Base-by-base conservation (phyloP, 2,888 invertebrate species). In the Machimus rusticus region DNA sequence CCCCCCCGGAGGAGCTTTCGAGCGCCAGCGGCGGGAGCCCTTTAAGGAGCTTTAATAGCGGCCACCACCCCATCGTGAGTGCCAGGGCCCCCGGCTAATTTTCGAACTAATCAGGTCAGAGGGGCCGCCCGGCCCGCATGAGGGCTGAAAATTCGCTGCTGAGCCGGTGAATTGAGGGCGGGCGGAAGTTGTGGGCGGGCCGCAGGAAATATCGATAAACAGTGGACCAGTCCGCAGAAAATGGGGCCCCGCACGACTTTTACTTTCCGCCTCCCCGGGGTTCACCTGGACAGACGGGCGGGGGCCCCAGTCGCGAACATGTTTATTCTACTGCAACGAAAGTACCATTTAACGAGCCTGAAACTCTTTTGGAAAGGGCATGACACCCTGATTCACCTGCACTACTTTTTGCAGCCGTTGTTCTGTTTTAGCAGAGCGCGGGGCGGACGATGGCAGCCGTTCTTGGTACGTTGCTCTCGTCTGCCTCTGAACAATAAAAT, bases 21-120 rank as follows among this genome's bases (percentile, higher is more conserved):
- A 12, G 39, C 43, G 14, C 78, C 23, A 66, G 23, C n/a, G 43
- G 66, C 12, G 23, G 9, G 23, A 34, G 51, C 14, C 51, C 79
- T 79, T 51, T 16, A 79, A 79, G 31, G 79, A 51, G 31, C 31
- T 79, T 46, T 79, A 79, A 79, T 51, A 79, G 79, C 31, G 12
- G 39, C 66, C 28, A 28, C 57, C 34, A 84, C 37, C 23, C 66
- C 37, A 19, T 55, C n/a, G 51, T 16, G 81, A 5, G 66, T 84
- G 23, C 23, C n/a, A 51, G 31, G 16, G 55, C 55, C 19, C 66
- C 51, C 23, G 14, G 23, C 19, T 66, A 46, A 84, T 84, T 66
- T 46, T 66, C 57, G 37, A 37, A 14, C 66, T 84, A 84, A 84
- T 84, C 82, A 66, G 82, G 82, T 84, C 82, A 84, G 37, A 84